A percentile compares a stretch with the other conserved stretches of the same genome.
These are phyloP conservation scores for Macrotus californicus DNA, from an alignment of 2,113 vertebrate genomes.

Conservation along the genomic window DNA sequence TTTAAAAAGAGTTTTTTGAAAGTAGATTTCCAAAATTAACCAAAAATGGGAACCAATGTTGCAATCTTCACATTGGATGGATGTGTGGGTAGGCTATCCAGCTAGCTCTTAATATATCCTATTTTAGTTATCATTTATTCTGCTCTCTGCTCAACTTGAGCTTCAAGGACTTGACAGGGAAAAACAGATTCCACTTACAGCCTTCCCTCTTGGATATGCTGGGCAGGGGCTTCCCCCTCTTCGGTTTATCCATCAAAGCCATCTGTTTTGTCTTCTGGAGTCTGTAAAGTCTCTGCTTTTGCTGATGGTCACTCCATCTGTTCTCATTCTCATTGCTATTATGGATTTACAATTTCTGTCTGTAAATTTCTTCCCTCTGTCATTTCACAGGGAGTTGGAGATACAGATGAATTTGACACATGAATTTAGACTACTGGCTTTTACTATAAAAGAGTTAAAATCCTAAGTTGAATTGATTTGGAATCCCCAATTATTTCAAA, in stretches of 20 bases:
- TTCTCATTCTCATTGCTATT: neutral
- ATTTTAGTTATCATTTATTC: neutral
- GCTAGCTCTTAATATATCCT: neutral
- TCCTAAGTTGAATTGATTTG: neutral
- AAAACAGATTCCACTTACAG: neutral
- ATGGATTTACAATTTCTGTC: constrained; percentile 11
- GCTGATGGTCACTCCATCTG: constrained; percentile 46
- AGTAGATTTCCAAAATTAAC: neutral
- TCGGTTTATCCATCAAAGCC: neutral
- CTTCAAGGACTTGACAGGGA: neutral
- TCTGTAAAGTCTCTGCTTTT: constrained; percentile 22
- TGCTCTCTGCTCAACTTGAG: neutral
- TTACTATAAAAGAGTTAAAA: constrained; percentile 12
- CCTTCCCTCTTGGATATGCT: neutral
- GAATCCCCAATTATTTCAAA: constrained; percentile 16
- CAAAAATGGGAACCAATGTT: neutral
- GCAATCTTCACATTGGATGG: neutral
- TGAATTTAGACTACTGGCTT: neutral
- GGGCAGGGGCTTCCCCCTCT: neutral
- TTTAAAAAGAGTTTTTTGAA: neutral
- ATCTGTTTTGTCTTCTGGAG: constrained; percentile 40
- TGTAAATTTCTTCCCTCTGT: neutral
- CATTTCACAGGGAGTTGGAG: neutral
- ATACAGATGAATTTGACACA: neutral
- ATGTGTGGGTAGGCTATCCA: neutral